phyloP scores from a whole-genome alignment of 1,140 invertebrate genomes.

The Nymphalis io region DNA sequence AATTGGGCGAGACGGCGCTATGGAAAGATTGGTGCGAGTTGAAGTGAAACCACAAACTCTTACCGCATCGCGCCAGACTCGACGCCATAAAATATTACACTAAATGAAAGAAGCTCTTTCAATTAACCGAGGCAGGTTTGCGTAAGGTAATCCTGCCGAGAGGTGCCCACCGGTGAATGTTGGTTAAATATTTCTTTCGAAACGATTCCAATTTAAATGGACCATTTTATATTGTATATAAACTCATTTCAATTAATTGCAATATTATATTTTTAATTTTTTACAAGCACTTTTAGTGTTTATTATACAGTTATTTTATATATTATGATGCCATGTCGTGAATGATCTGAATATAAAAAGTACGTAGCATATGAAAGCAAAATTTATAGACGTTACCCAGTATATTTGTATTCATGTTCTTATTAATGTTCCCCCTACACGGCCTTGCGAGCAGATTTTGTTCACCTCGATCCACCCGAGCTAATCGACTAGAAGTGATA shows the following conservation, averaged over 20 bases:
- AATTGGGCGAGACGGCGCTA: slow-evolving; percentile 49
- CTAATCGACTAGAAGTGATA: slow-evolving; percentile 76
- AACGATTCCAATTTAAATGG: slow-evolving; percentile 41
- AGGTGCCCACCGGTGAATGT: slow-evolving; percentile 52
- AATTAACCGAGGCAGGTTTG: slow-evolving; percentile 76
- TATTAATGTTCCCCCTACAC: slow-evolving; percentile 59
- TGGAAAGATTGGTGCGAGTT: slow-evolving; percentile 51
- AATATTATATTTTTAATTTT: too few relatives aligned
- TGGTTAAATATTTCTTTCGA: slow-evolving; percentile 57
- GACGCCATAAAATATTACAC: slow-evolving; percentile 74
- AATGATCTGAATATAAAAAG: slow-evolving; percentile 25
- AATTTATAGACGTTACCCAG: slow-evolving; percentile 37
- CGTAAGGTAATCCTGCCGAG: slow-evolving; percentile 71
- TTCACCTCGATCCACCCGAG: slow-evolving; percentile 48
- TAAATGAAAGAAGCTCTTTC: slow-evolving; percentile 77
- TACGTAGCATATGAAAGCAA: slow-evolving; percentile 33
- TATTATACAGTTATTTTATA: too few relatives aligned
- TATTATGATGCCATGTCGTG: slow-evolving; percentile 17
- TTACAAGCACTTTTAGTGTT: too few relatives aligned
- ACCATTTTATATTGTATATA: slow-evolving; percentile 15
- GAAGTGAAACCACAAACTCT: slow-evolving; percentile 58
- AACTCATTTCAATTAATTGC: neutral
- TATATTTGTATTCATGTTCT: slow-evolving; percentile 67
- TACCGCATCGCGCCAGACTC: slow-evolving; percentile 49
- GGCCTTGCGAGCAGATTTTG: slow-evolving; percentile 56